Evolutionary conservation across 35 echinoderm and acorn worm species (phyloP), one percentile per base, ranked within the genome.

Genomic region (Anneissia japonica): DNA sequence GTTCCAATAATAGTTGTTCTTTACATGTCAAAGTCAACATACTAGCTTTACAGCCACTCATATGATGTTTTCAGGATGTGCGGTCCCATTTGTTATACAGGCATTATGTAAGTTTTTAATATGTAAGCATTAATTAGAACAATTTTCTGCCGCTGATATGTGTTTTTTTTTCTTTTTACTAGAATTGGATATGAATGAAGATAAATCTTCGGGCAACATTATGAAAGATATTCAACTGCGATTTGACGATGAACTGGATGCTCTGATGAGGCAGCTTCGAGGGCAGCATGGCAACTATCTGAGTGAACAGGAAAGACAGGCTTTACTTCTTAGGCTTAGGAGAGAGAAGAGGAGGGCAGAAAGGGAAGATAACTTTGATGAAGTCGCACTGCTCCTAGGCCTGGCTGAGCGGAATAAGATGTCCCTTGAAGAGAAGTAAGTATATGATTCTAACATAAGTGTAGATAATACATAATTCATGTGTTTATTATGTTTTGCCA

Each of bases 361-460:
- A 1, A 90, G 86, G 46, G 92, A 87, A 38, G 43, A 85, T 16
- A 93, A 98, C 38, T 98, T 98, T 91, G 92, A 86, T 36, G 88
- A 91, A 33, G 87, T 85, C 30, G 95, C 95, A 74, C 30, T 98
- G 28, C 55, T 94, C 35, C 74, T 98, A 26, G 95, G 95, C 3
- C 38, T 98, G 75, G 86, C 95, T 36, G 95, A 98, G 76, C 88
- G 95, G 56, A 87, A 84, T 81, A 89, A 85, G 82, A 40, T 91
- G 10, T 94, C 91, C 46, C 79, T 91, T 82, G 91, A 93, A 64
- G 90, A 93, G 40, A 94, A 82, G 95, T 98, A 79, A 81, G 86
- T 14, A 55, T n/a, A n/a, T n/a, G n/a, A n/a, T n/a, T n/a, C n/a
- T n/a, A n/a, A n/a, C n/a, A n/a, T n/a, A n/a, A n/a, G n/a, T n/a